A percentile compares a stretch with the other conserved stretches of the same genome.
These are phyloP conservation scores for Drosophila kanekoi DNA, from an alignment of 2,888 invertebrate species.

Conservation along the genomic window DNA sequence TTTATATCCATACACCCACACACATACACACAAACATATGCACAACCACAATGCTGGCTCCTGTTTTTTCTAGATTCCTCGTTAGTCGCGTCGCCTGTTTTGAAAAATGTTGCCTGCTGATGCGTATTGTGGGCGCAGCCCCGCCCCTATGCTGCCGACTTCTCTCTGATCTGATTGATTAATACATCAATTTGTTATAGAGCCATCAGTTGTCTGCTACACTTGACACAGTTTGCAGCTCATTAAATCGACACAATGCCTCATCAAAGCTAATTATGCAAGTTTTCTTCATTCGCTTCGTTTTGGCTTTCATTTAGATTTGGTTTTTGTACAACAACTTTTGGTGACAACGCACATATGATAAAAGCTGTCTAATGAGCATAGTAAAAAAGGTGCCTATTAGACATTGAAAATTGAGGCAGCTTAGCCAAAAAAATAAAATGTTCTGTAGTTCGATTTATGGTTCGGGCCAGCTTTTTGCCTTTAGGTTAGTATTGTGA, in stretches of 20 bases:
- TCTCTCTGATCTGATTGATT: slow-evolving; percentile 70
- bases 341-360: slow-evolving; percentile 60
- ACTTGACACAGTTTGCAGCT: slow-evolving; percentile 78
- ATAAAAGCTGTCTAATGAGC: slow-evolving; percentile 64
- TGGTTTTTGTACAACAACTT: slow-evolving; percentile 1
- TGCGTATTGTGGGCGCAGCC: slow-evolving; percentile 1
- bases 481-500: too few relatives aligned
- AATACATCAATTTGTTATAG: slow-evolving; percentile 81
- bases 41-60: slow-evolving; percentile 23
- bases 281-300: slow-evolving; percentile 49
- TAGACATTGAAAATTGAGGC: slow-evolving; percentile 7
- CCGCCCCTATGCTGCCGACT: slow-evolving; percentile 6
- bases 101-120: slow-evolving; percentile 53
- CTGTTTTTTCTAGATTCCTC: slow-evolving; percentile 32
- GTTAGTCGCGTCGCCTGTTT: slow-evolving; percentile 53
- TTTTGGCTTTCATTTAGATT: neutral
- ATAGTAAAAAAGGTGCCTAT: slow-evolving; percentile 22
- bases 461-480: too few relatives aligned
- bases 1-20: neutral
- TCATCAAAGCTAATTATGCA: slow-evolving; percentile 79
- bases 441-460: too few relatives aligned
- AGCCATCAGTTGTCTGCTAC: slow-evolving; percentile 66
- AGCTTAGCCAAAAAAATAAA: too few relatives aligned
- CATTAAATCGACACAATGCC: slow-evolving; percentile 77
- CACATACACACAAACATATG: slow-evolving; percentile 24